Conservation (phyloP, 2,113 vertebrate species). For the Asarcornis scutulata region DNA sequence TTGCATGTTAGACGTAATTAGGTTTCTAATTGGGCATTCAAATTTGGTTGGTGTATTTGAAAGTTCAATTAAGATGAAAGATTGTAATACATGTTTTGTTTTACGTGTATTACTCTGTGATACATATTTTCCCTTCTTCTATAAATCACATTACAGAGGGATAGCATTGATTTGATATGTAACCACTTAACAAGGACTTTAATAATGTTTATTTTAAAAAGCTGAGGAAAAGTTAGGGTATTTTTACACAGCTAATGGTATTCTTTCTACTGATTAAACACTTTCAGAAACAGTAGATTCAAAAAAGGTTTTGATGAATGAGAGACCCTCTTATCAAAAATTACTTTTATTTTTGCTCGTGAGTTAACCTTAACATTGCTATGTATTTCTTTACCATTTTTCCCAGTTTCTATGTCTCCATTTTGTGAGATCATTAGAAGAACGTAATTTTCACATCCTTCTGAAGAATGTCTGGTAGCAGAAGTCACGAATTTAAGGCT, state of each 20-base stretch:
- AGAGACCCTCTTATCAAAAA: neutral
- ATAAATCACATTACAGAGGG: neutral
- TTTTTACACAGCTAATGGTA: neutral
- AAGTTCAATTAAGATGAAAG: neutral
- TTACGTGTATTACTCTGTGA: neutral
- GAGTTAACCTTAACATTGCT: neutral
- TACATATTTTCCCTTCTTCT: neutral
- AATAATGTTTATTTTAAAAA: neutral
- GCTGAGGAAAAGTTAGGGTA: neutral
- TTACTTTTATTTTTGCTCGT: neutral
- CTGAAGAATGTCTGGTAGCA: neutral
- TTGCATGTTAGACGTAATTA: neutral
- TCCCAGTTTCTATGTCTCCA: neutral
- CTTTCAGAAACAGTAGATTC: neutral
- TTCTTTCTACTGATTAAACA: neutral
- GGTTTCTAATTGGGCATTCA: neutral
- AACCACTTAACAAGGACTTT: neutral
- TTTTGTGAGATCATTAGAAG: neutral
- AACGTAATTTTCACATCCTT: neutral
- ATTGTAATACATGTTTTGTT: neutral
- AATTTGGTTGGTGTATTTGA: neutral
- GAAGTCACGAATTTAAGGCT: neutral
- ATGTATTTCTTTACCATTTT: neutral
- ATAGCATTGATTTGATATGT: neutral
- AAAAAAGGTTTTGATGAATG: neutral